Evolutionary conservation across 2,113 vertebrate genomes (phyloP).

Genomic region (Raja brachyura): DNA sequence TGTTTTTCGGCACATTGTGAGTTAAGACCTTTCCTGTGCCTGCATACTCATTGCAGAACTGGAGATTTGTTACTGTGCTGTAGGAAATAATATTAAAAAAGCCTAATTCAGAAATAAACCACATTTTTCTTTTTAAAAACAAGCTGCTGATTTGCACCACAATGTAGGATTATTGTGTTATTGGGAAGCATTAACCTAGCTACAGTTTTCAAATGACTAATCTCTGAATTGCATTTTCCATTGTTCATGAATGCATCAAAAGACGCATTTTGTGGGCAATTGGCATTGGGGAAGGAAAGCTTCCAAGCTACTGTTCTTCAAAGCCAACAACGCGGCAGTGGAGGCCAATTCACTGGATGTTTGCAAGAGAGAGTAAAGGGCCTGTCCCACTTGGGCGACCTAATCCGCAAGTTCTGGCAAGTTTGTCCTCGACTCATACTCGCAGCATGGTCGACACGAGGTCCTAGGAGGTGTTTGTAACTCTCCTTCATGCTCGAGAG

Average conservation of each 20-base stretch:
- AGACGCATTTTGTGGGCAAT: background rate
- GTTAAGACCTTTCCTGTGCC: background rate
- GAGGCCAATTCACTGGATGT: too few relatives aligned
- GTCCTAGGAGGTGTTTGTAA: too few relatives aligned
- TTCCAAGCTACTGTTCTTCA: background rate
- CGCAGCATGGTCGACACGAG: too few relatives aligned
- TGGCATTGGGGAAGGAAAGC: background rate
- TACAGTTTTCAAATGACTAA: background rate
- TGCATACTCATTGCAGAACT: background rate
- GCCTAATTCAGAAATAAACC: background rate
- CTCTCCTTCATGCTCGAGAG: too few relatives aligned
- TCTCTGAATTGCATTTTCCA: background rate
- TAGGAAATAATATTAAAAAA: background rate
- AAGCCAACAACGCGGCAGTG: background rate
- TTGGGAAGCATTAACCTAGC: background rate
- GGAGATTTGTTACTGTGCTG: background rate
- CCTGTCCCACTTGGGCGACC: too few relatives aligned
- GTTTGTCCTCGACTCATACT: too few relatives aligned
- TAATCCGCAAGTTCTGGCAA: too few relatives aligned
- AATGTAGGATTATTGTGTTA: background rate
- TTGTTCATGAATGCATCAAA: background rate
- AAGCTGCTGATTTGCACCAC: background rate
- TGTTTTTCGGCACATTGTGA: background rate
- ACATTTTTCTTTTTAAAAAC: background rate
- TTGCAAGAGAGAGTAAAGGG: too few relatives aligned